A percentile compares a stretch with the other conserved stretches of the same genome.
These are phyloP conservation scores for Martes martes DNA, from an alignment of 2,113 vertebrate genomes.

Conservation along the genomic window DNA sequence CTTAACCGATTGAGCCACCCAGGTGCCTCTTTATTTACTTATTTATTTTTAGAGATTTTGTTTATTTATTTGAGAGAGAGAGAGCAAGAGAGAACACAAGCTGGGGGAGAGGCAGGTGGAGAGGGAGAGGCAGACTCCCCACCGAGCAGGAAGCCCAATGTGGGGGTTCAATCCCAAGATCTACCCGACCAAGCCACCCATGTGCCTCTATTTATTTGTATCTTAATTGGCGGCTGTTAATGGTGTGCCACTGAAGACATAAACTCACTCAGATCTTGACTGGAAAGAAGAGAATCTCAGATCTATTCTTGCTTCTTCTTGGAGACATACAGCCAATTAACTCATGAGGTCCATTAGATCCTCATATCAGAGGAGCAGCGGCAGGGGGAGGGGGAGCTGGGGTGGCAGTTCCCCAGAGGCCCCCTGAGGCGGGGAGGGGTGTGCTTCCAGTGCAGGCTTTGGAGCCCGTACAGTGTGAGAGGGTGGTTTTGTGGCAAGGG, in stretches of 20 bases:
- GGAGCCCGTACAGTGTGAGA: neutral
- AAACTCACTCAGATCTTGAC: neutral
- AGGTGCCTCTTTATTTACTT: too few relatives aligned
- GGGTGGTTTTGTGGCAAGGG: neutral
- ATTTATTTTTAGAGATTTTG: too few relatives aligned
- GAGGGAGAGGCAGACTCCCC: too few relatives aligned
- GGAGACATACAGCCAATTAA: neutral
- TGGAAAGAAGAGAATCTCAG: neutral
- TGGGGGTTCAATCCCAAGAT: too few relatives aligned
- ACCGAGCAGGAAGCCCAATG: too few relatives aligned
- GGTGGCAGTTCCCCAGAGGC: neutral
- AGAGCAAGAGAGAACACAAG: too few relatives aligned
- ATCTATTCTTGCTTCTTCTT: neutral
- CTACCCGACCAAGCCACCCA: too few relatives aligned
- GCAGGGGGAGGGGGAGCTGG: neutral
- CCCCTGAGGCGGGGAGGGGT: neutral
- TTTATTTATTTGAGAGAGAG: too few relatives aligned
- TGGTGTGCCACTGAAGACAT: neutral
- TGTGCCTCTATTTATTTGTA: neutral
- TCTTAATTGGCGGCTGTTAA: neutral
- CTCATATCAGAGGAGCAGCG: neutral
- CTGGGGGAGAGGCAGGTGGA: too few relatives aligned
- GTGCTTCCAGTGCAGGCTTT: neutral
- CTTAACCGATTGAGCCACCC: too few relatives aligned
- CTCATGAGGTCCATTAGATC: neutral